Evolutionary conservation across 2,113 vertebrate genomes (phyloP).

Genomic region (Indri indri): DNA sequence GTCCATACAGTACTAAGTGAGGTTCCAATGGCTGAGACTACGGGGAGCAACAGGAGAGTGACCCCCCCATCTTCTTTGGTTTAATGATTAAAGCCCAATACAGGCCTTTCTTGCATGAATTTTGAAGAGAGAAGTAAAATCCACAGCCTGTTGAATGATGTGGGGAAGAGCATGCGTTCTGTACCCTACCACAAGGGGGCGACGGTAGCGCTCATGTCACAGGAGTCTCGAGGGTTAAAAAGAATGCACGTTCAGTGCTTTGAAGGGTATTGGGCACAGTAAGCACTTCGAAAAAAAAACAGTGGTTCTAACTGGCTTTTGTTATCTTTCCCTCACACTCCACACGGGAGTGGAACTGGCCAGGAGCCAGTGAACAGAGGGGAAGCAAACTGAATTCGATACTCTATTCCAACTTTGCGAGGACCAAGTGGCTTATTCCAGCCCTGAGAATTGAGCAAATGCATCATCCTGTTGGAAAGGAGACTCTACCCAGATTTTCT

Average conservation of each 20-base stretch:
- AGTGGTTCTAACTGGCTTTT: background rate
- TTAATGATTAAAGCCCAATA: background rate
- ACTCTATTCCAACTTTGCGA: background rate
- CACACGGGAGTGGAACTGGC: background rate
- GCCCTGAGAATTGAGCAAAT: background rate
- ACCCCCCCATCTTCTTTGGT: background rate
- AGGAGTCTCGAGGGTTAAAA: background rate
- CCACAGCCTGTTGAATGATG: background rate
- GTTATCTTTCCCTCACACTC: background rate
- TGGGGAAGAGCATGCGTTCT: background rate
- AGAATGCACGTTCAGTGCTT: background rate
- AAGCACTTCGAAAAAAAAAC: background rate
- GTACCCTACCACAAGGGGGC: background rate
- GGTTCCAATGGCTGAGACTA: background rate
- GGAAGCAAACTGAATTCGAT: background rate
- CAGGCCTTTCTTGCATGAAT: background rate
- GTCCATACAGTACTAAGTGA: background rate
- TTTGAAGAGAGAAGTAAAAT: background rate
- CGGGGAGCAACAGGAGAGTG: background rate
- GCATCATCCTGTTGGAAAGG: background rate
- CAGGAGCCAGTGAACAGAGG: background rate
- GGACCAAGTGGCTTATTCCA: background rate
- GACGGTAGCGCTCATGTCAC: rapidly evolving
- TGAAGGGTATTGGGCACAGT: background rate
- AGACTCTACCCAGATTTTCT: background rate